phyloP scores from a whole-genome alignment of 2,797 vertebrate genomes.

The Orientallactaga sibirica region DNA sequence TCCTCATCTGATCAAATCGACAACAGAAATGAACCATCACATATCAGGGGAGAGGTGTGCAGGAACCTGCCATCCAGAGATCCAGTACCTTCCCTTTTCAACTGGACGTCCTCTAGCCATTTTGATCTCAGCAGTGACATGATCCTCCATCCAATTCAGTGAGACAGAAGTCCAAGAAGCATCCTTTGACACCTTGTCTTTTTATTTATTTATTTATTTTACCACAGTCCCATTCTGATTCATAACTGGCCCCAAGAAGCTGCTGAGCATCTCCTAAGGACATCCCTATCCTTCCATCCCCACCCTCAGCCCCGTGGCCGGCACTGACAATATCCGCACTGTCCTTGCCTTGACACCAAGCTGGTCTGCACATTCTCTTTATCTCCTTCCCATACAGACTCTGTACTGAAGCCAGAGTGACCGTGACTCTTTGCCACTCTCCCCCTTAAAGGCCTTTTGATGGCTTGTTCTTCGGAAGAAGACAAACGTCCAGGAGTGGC shows the following conservation, averaged over 20 bases:
- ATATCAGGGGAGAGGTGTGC: not conserved
- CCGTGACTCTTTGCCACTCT: not conserved
- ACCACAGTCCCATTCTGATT: too few relatives aligned
- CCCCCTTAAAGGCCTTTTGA: not conserved
- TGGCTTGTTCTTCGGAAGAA: constrained; percentile 1
- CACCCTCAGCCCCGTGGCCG: not conserved
- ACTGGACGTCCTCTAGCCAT: not conserved
- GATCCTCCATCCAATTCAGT: not conserved
- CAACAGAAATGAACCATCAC: too few relatives aligned
- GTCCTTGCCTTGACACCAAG: fast-evolving
- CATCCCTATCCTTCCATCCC: not conserved
- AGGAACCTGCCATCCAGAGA: not conserved
- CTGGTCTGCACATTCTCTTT: not conserved
- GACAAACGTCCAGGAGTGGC: not conserved
- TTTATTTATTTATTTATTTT: not conserved
- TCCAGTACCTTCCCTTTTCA: not conserved
- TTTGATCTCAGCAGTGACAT: not conserved
- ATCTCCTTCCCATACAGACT: not conserved
- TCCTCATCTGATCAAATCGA: too few relatives aligned
- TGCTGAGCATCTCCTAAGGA: not conserved
- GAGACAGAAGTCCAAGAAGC: not conserved
- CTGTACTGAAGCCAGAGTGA: not conserved
- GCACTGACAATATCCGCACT: not conserved
- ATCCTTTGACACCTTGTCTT: not conserved
- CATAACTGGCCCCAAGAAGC: not conserved